These are phyloP conservation scores for Anthopleura xanthogrammica DNA, from an alignment of 92 coral and sea anemone species.

Conservation along the genomic window DNA sequence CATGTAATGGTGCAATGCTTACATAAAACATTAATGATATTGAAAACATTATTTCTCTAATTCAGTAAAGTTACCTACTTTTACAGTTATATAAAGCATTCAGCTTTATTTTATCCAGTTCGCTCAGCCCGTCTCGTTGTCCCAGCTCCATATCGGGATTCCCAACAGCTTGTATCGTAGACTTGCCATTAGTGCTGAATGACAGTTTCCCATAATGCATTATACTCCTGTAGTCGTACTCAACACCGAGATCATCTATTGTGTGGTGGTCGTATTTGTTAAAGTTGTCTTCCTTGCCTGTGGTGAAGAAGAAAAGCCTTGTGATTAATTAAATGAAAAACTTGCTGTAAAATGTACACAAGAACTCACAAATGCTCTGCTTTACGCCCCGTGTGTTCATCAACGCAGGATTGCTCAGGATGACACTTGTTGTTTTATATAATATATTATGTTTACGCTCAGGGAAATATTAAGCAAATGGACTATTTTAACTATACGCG, in stretches of 20 bases:
- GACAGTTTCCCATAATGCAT: constrained; percentile 71
- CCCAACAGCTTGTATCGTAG: constrained; percentile 55
- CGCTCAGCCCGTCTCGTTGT: constrained; percentile 60
- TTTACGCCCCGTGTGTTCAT: too few relatives aligned
- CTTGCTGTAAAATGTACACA: too few relatives aligned
- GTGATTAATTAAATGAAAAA: background rate
- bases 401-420: too few relatives aligned
- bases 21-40: too few relatives aligned
- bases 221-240: constrained; percentile 59
- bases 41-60: background rate
- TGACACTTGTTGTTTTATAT: too few relatives aligned
- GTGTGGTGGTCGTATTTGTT: constrained; percentile 41
- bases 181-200: constrained; percentile 48
- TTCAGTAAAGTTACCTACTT: constrained; percentile 28
- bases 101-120: constrained; percentile 55
- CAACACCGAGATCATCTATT: constrained; percentile 51
- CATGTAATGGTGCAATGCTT: too few relatives aligned
- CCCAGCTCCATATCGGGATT: constrained; percentile 55
- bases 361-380: background rate
- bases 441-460: too few relatives aligned
- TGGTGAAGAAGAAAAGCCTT: background rate
- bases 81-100: constrained; percentile 71
- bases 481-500: too few relatives aligned
- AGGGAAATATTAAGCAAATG: too few relatives aligned
- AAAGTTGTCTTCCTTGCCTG: constrained; percentile 68